These are phyloP conservation scores for Todiramphus saurophagus DNA, from an alignment of 2,113 vertebrate species.

Conservation along the genomic window DNA sequence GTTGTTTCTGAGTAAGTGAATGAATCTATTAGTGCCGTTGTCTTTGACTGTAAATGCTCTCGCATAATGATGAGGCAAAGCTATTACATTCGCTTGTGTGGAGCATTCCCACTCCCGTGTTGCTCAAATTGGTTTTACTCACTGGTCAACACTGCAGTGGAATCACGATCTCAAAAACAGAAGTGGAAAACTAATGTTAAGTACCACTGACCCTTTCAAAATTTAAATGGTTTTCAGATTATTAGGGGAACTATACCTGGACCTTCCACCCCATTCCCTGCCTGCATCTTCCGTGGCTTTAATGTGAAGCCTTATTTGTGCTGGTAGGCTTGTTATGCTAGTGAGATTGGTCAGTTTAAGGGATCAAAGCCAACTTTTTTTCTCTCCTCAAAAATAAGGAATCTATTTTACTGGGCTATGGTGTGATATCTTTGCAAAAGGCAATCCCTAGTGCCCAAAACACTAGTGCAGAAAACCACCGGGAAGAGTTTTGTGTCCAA, in stretches of 20 bases:
- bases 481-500: not conserved
- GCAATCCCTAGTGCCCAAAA: not conserved
- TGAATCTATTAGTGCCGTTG: slow-evolving; percentile 55
- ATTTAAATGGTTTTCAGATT: not conserved
- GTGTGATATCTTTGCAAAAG: not conserved
- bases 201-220: not conserved
- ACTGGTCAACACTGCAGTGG: slow-evolving; percentile 7
- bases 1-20: slow-evolving; percentile 55
- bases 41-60: slow-evolving; percentile 34
- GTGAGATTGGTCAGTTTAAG: not conserved
- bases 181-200: slow-evolving; percentile 47
- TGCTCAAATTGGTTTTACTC: slow-evolving; percentile 48
- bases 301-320: not conserved
- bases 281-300: not conserved
- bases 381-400: not conserved
- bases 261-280: not conserved
- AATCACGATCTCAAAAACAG: slow-evolving; percentile 30
- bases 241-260: not conserved
- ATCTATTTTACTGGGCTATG: not conserved
- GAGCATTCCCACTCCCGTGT: not conserved
- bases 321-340: not conserved
- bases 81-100: slow-evolving; percentile 14
- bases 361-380: slow-evolving; percentile 28
- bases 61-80: slow-evolving; percentile 32
- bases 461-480: not conserved